Evolutionary conservation across 2,888 invertebrate species (phyloP), one percentile per base, ranked within the genome.

Genomic region (Danaus chrysippus): DNA sequence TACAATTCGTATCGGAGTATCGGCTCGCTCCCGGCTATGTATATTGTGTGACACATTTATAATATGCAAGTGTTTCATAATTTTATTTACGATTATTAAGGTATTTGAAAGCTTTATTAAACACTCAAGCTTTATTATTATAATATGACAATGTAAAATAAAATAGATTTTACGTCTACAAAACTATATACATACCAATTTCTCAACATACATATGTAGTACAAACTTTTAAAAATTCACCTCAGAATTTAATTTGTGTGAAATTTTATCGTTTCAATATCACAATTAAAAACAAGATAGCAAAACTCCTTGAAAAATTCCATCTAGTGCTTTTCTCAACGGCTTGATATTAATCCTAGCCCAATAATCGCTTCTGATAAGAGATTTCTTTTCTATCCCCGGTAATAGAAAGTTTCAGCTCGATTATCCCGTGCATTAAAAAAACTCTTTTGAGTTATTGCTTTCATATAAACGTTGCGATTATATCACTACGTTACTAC

Each of bases 371-470:
- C 79, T 83, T 79, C 74, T 83, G 87, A 88, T 88, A 85, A 86
- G 84, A 84, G 86, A 87, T 88, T 88, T 87, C 83, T 84, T 82
- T 82, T 81, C 82, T 78, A 84, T 82, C 81, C 67, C 66, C 76
- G 71, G 83, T 88, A 90, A 90, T 87, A 78, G 86, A 82, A 87
- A 83, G 82, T 84, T 88, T 88, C 85, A 84, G 84, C 85, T 84
- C 84, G 83, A 76, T 63, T 75, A 80, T 72, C 67, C 79, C 68
- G 71, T 74, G 74, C 78, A 84, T 89, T 86, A 86, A 58, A 65
- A 65, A 59, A 62, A 13, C 15, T 17, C 17, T n/a, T 34, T 34
- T 34, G 17, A 49, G 49, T 49, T 49, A 49, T 49, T 49, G 49
- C 10, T 49, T 49, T 49, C 23, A 49, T 17, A 46, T 15, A 49